Base-by-base conservation (phyloP, 2,113 vertebrate species). In the Ivindomyrus marchei region DNA sequence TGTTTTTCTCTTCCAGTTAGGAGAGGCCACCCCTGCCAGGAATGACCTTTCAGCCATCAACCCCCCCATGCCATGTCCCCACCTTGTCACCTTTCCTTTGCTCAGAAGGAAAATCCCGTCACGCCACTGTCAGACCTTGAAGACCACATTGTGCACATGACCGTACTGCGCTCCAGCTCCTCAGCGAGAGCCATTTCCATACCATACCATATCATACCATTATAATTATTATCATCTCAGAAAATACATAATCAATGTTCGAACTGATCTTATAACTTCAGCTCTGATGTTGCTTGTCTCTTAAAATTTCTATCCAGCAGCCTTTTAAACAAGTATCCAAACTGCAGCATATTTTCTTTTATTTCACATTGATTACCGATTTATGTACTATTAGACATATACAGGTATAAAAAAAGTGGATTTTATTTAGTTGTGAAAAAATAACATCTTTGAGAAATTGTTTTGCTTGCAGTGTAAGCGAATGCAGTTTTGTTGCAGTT, bases 161-260 rank as follows among this genome's bases (percentile, higher is more conserved):
- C 91, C 91, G 66, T 80, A 91, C 93, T 70, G 87, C 15, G 2
- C 84, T 70, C 70, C 88, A 47, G 88, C 90, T 87, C 85, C 92
- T 87, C 89, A 88, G 85, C 89, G n/a, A 86, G 9, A 86, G 10
- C 21, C 46, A n/a, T 50, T 91, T 4, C 42, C 91, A 93, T 91
- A 93, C 93, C 93, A 93, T 90, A 93, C 94, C 94, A 94, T 94
- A 36, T 15, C 27, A 31, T 36, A 36, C 36, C 36, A 77, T 77
- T 19, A 39, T 17, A 39, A 77, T 19, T 80, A 95, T 94, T 94
- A 95, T 94, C 93, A 84, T 91, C 88, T 92, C 90, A 91, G 93
- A 87, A 92, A 89, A 83, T 94, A 88, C 89, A 21, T 47, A 56
- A 45, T 84, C 10, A 42, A 46, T 50, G 88, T 52, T 17, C 8